A percentile compares a stretch with the other conserved stretches of the same genome.
phyloP scores from a whole-genome alignment of 2,888 invertebrate species.

The Pelosia muscerda region DNA sequence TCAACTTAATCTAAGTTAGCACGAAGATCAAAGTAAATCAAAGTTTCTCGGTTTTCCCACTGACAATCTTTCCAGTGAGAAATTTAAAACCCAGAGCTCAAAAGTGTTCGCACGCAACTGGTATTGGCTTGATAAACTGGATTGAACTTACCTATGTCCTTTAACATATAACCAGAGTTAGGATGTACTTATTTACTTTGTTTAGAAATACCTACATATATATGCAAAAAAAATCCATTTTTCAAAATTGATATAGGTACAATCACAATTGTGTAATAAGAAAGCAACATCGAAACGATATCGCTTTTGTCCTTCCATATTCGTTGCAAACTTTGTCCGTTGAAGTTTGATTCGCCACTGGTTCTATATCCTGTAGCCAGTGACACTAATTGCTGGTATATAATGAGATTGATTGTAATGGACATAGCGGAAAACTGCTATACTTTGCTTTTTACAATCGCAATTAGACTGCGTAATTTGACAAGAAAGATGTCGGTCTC shows the following conservation, averaged over 20 bases:
- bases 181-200: too few species aligned
- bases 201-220: not conserved
- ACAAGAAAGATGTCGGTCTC: slow-evolving; percentile 31
- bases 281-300: slow-evolving; percentile 32
- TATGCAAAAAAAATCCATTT: not conserved
- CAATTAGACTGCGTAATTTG: slow-evolving; percentile 38
- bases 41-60: too few species aligned
- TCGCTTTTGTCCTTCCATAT: slow-evolving; percentile 46
- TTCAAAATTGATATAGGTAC: not conserved
- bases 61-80: too few species aligned
- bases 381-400: slow-evolving; percentile 69
- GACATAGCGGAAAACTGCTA: slow-evolving; percentile 54
- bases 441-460: slow-evolving; percentile 41
- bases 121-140: too few species aligned
- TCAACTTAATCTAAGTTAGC: too few species aligned
- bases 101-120: too few species aligned
- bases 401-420: slow-evolving; percentile 78
- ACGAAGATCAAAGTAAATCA: too few species aligned
- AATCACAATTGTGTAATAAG: not conserved
- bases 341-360: slow-evolving; percentile 61
- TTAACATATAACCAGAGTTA: too few species aligned
- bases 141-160: too few species aligned
- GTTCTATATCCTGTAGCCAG: slow-evolving; percentile 43
- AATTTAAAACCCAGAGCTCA: too few species aligned
- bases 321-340: slow-evolving; percentile 61